Conservation (phyloP, 2,888 invertebrate genomes). For the Thecocarcelia acutangulata region DNA sequence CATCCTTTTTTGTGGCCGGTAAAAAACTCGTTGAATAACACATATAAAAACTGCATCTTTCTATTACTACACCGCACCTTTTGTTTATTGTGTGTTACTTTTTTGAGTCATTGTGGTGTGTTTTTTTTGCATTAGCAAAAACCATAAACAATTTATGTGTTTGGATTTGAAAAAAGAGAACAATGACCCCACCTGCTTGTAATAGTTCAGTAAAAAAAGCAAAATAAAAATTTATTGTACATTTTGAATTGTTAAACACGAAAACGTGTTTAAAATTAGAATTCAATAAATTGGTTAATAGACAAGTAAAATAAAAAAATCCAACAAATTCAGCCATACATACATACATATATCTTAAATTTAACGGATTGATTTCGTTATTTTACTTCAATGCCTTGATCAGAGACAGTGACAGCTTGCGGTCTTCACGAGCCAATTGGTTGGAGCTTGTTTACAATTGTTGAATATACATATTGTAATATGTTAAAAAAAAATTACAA, state of each 20-base stretch:
- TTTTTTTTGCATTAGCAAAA: slow-evolving; percentile 55
- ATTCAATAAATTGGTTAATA: slow-evolving; percentile 57
- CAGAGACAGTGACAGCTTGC: neutral
- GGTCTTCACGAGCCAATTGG: too few relatives aligned
- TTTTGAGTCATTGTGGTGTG: slow-evolving; percentile 17
- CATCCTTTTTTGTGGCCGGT: too few relatives aligned
- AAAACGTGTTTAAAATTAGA: slow-evolving; percentile 65
- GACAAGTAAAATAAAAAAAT: slow-evolving; percentile 37
- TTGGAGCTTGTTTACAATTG: too few relatives aligned
- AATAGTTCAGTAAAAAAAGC: slow-evolving; percentile 31
- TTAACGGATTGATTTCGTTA: slow-evolving; percentile 11
- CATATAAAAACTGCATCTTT: slow-evolving; percentile 4
- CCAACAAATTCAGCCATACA: neutral
- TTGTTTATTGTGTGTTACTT: slow-evolving; percentile 3
- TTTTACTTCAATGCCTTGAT: slow-evolving; percentile 19
- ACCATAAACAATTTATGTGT: slow-evolving; percentile 41
- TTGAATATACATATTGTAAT: too few relatives aligned
- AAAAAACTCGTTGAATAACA: too few relatives aligned
- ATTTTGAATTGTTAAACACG: slow-evolving; percentile 39
- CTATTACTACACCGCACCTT: slow-evolving; percentile 14
- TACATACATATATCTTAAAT: neutral
- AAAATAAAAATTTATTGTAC: slow-evolving; percentile 27
- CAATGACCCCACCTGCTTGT: slow-evolving; percentile 67
- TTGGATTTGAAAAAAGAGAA: slow-evolving; percentile 50
- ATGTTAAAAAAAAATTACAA: too few relatives aligned